phyloP scores from a whole-genome alignment of 2,113 vertebrate species.

The Antechinus stuartii region DNA sequence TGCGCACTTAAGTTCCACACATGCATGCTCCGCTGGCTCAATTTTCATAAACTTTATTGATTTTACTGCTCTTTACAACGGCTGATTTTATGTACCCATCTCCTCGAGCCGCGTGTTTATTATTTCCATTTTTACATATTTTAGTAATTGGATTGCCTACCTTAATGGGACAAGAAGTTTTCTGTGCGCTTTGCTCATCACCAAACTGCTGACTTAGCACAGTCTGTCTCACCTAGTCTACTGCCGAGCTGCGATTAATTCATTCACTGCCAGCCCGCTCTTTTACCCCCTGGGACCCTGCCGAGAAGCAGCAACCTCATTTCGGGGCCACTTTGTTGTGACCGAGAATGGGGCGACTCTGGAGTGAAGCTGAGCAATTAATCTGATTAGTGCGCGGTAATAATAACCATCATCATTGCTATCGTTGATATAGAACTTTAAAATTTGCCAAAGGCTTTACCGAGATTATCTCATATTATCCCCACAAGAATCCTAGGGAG shows the following conservation, averaged over 20 bases:
- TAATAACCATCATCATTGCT: neutral
- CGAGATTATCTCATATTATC: neutral
- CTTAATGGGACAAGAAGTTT: constrained; percentile 72
- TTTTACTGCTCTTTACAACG: constrained; percentile 78
- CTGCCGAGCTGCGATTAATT: constrained; percentile 70
- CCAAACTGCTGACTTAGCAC: constrained; percentile 75
- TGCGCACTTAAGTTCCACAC: constrained; percentile 65
- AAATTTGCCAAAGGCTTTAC: neutral
- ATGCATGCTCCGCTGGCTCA: constrained; percentile 72
- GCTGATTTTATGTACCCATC: constrained; percentile 78
- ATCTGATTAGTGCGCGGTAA: neutral
- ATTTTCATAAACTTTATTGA: constrained; percentile 83
- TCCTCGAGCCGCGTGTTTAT: constrained; percentile 78
- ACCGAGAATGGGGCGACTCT: constrained; percentile 43
- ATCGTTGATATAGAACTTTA: neutral
- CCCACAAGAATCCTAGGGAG: neutral
- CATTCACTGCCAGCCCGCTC: constrained; percentile 57
- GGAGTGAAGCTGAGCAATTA: constrained; percentile 34
- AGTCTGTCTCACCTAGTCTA: constrained; percentile 69
- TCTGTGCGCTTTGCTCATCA: constrained; percentile 65
- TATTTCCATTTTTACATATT: constrained; percentile 76
- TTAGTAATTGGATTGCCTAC: constrained; percentile 77
- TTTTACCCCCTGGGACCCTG: constrained; percentile 60
- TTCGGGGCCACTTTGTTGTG: constrained; percentile 50
- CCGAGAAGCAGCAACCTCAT: constrained; percentile 49